Conservation (phyloP, 2,888 invertebrate species). For the Scaptomyza polygonia region DNA sequence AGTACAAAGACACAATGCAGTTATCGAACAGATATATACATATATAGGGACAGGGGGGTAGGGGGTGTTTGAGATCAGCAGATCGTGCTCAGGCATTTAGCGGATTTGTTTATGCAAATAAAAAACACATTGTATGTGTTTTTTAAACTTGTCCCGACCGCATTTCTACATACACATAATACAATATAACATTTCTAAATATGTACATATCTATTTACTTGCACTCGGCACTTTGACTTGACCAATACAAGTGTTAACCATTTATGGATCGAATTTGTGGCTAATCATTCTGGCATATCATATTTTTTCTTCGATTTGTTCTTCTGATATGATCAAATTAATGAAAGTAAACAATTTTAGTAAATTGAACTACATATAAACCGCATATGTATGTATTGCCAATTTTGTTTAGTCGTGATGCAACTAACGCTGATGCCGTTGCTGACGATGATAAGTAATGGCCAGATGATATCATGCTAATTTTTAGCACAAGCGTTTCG, state of each 20-base stretch:
- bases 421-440: slow-evolving; percentile 33
- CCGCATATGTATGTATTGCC: slow-evolving; percentile 11
- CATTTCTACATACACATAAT: neutral
- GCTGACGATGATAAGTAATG: slow-evolving; percentile 28
- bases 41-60: neutral
- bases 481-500: slow-evolving; percentile 59
- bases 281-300: slow-evolving; percentile 6
- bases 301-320: slow-evolving; percentile 1
- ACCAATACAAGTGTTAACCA: slow-evolving; percentile 11
- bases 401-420: slow-evolving; percentile 42
- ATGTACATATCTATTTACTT: slow-evolving; percentile 17
- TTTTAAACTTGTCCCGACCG: slow-evolving; percentile 22
- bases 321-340: slow-evolving; percentile 6
- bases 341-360: slow-evolving; percentile 13
- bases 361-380: no score
- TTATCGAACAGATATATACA: neutral
- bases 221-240: slow-evolving; percentile 2
- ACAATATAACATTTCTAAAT: slow-evolving; percentile 19
- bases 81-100: slow-evolving; percentile 37
- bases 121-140: neutral
- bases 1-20: slow-evolving; percentile 9
- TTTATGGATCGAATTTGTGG: slow-evolving; percentile 23
- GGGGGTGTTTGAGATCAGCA: slow-evolving; percentile 14
- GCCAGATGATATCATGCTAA: slow-evolving; percentile 68
- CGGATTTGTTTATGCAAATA: slow-evolving; percentile 52